Base-by-base conservation (phyloP, 2,797 vertebrate genomes). In the Manis crassicaudata region DNA sequence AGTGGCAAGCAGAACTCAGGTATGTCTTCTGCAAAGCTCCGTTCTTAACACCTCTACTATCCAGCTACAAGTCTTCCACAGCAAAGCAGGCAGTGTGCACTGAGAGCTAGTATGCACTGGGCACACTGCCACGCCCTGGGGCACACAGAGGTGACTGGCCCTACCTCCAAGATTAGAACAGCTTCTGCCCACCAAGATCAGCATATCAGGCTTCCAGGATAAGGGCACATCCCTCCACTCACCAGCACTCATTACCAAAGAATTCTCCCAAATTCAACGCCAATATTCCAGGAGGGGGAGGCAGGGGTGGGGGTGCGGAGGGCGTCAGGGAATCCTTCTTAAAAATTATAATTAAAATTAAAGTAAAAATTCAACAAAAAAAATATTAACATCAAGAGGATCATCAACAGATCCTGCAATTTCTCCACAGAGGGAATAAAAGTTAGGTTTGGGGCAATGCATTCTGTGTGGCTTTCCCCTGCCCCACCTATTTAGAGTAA, bases 311-410 rank as follows among this genome's bases (percentile, higher is more conserved):
- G 5, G 56, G 20, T 6, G 56, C 5, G 56, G 56, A 7, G 6
- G 6, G 18, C 2, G 20, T 1, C 0, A 3, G 9, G 58, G 6
- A 43, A n/a, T 67, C 27, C 25, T 32, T 76, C 52, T n/a, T 35
- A 43, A 67, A 81, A 67, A 23, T 68, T 65, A 68, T 14, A 62
- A 79, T 65, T 75, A 68, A 76, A 50, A 89, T 35, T 46, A 56
- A 73, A 92, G 5, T 77, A 43, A 72, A 58, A 96, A 58, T 37
- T 75, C n/a, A 50, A n/a, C 16, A 43, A 68, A 94, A 29, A 65
- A 8, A 60, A 46, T 46, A 46, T 43, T 14, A 70, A 60, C n/a
- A 77, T 73, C 40, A 70, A 77, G 23, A 94, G 29, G 13, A 11
- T 40, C 46, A 37, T 54, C 20, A 18, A 8, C 7, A 10, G 40